Base-by-base conservation (phyloP, 2,888 invertebrate species). In the Tryphoninae sp. region DNA sequence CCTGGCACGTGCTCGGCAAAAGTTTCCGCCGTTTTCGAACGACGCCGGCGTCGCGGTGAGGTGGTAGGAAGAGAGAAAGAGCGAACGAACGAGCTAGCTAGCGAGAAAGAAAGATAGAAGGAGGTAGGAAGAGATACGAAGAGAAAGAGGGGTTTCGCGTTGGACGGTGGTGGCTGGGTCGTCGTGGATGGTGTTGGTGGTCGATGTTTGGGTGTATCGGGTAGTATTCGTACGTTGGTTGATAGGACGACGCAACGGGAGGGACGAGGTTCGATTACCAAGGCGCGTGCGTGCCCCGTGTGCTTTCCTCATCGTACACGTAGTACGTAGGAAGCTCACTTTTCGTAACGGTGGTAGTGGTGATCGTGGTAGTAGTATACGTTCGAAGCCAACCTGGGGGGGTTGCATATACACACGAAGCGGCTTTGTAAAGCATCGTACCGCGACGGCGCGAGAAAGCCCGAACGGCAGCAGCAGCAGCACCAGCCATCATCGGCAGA, bases 1-100 rank as follows among this genome's bases (percentile, higher is more conserved):
- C 81, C 77, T 71, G 81, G 79, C 84, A 82, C 82, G 82, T 84
- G 82, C 79, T 83, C 83, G 59, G 77, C 75, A 74, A 78, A 77
- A 84, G 81, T 83, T 84, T 84, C 78, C 74, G 81, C 73, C 78
- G 81, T 83, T 83, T 80, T 80, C 76, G 76, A 79, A 68, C 69
- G 82, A 75, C 78, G 79, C 78, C 80, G 82, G 71, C 72, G 76
- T 81, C 73, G 80, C 42, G 68, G 68, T 59, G 75, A 61, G 78
- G 72, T 53, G 69, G 59, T 75, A 49, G 58, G 53, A 65, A 72
- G 61, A 72, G 51, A 65, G 72, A 19, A 49, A 49, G 7, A 45
- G 40, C 8, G 53, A 26, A 23, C 8, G 26, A 13, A 23, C 4
- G 13, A 13, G 2, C 9, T 1, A 40, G 64, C 9, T 13, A 45